Base-by-base conservation (phyloP, 2,888 invertebrate species). In the Odontomyia ornata region DNA sequence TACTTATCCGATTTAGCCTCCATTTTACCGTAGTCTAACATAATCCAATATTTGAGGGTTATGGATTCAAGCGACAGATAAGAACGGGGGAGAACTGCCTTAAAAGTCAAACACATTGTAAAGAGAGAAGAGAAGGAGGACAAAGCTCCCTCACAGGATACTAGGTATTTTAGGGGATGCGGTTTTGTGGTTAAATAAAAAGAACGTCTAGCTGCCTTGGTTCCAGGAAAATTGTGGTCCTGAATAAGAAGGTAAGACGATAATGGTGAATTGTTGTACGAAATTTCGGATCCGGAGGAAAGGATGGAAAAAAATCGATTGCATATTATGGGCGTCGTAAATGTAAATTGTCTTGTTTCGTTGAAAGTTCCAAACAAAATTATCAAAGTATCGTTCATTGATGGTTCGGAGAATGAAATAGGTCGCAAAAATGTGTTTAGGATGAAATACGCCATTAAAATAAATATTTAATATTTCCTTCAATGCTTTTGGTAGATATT, bases 1-100 rank as follows among this genome's bases (percentile, higher is more conserved):
- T 52, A 71, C 71, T 71, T 71, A 71, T 47, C 46, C 46, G 47
- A 23, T 47, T 71, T 52, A 71, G 9, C 46, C 5, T 36, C 23
- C 21, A 18, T 71, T 18, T 43, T 13, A n/a, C 18, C 46, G 21
- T n/a, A 36, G 3, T n/a, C n/a, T n/a, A n/a, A n/a, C 30, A 64
- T 30, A n/a, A 23, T 18, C 21, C 7, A 60, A 64, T 15, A 64
- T 67, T 52, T 15, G 18, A 36, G 36, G 36, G 5, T 36, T 5
- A 36, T 36, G 36, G 36, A 5, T 36, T 9, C 9, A 9, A 36
- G 9, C 36, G 9, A 36, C 9, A 9, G 36, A 36, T 36, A 9
- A n/a, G n/a, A n/a, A n/a, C n/a, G 36, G 36, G 36, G 5, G 36
- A 9, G 9, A 9, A 36, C 36, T 36, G 5, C 36, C 36, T 36